phyloP scores from a whole-genome alignment of 2,113 vertebrate species.

The Nettapus auritus region DNA sequence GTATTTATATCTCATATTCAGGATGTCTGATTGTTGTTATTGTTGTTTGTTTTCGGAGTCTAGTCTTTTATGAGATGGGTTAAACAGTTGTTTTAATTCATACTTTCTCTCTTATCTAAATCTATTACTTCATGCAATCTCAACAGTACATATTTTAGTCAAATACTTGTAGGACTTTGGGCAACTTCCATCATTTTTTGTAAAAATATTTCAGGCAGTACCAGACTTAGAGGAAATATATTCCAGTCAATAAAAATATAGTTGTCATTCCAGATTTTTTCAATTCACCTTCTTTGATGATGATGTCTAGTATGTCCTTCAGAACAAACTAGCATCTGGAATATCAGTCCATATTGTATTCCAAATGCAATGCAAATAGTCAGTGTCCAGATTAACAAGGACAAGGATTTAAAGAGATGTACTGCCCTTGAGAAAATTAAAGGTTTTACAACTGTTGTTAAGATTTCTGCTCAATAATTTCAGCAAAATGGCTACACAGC shows the following conservation, averaged over 20 bases:
- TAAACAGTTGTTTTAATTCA: not conserved
- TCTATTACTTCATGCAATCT: not conserved
- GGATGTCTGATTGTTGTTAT: rapidly evolving
- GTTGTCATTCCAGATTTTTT: not conserved
- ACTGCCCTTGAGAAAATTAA: not conserved
- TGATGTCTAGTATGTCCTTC: not conserved
- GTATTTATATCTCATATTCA: not conserved
- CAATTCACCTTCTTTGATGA: not conserved
- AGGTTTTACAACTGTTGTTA: not conserved
- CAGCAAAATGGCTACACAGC: not conserved
- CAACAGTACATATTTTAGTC: not conserved
- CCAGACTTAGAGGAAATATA: not conserved
- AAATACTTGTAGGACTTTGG: not conserved
- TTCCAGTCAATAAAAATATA: not conserved
- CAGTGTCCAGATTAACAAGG: not conserved
- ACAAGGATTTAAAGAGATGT: not conserved
- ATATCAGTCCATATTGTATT: not conserved
- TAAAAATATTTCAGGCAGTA: not conserved
- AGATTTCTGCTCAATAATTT: not conserved
- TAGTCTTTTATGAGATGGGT: not conserved
- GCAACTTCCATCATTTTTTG: not conserved
- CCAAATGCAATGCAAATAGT: not conserved
- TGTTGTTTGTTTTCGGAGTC: not conserved
- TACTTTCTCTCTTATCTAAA: not conserved
- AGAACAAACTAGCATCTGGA: not conserved